Base-by-base conservation (phyloP, 2,888 invertebrate genomes). In the Nemapogon koenigi region DNA sequence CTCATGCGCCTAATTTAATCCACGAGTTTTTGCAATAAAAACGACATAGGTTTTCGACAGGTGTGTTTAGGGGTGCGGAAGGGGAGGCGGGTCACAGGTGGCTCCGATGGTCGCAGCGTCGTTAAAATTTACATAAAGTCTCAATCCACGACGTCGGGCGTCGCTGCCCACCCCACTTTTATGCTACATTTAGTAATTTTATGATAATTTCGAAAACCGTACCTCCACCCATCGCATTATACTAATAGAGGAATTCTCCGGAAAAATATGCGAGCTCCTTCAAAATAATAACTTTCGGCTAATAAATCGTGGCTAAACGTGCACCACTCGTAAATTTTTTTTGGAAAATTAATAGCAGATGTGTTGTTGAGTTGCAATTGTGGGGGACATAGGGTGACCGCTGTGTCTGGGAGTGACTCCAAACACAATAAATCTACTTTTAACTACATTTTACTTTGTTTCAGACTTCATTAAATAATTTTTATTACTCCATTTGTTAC, bases 101-200 rank as follows among this genome's bases (percentile, higher is more conserved):
- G 60, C 62, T 58, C 53, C 78, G 75, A 78, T 78, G 78, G 78
- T 76, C 78, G 75, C 76, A 63, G 71, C 70, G 73, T 75, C 78
- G 78, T 78, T 78, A 78, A 76, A 76, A 78, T 78, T 78, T 78
- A 78, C 78, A 78, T 78, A 78, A 78, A 76, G 78, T 78, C 78
- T 78, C 76, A 76, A 78, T 78, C 76, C 76, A 66, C 71, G 59
- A 58, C 68, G 68, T 53, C 68, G 64, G 58, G 62, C 63, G 57
- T 56, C 60, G 61, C 37, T 11, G 70, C 63, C 75, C 73, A 65
- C 76, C 75, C 46, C 76, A 67, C 73, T 68, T 72, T 75, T 67
- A 78, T 76, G 78, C 78, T 76, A 78, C 78, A 78, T 78, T 78
- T 78, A 78, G 78, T 78, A 78, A 78, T 78, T 78, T 78, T 78